Percentiles rank a stretch among this genome's conserved stretches.
phyloP scores from a whole-genome alignment of 1,140 invertebrate genomes.

The Oryctes rhinoceros region DNA sequence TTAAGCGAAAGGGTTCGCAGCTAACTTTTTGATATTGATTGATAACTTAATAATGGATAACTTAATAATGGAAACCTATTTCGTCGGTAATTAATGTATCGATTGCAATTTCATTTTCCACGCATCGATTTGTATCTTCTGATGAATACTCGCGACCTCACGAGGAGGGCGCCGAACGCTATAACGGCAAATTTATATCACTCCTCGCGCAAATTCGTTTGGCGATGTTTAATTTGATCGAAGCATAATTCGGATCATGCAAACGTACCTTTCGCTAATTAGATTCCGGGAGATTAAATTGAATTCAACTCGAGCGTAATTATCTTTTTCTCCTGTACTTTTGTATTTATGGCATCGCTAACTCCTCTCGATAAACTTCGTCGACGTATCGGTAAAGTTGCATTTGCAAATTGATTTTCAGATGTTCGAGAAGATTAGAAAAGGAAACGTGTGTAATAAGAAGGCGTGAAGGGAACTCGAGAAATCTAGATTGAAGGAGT shows the following conservation, averaged over 20 bases:
- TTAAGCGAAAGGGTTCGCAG: background rate
- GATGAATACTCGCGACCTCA: background rate
- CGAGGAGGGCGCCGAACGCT: background rate
- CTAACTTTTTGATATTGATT: slow-evolving; percentile 4
- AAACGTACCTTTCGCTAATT: too few species aligned
- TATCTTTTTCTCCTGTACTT: too few species aligned
- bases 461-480: too few species aligned
- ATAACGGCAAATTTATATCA: background rate
- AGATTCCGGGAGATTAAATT: too few species aligned
- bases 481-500: too few species aligned
- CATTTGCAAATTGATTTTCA: too few species aligned
- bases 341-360: too few species aligned
- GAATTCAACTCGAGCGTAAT: too few species aligned
- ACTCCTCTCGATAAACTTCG: too few species aligned
- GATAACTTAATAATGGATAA: slow-evolving; percentile 23
- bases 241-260: background rate
- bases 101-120: slow-evolving; percentile 22
- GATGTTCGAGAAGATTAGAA: too few species aligned
- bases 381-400: too few species aligned
- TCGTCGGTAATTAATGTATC: slow-evolving; percentile 6
- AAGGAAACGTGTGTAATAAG: too few species aligned
- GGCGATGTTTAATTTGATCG: background rate
- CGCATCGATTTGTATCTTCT: slow-evolving; percentile 5
- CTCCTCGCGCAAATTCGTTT: background rate
- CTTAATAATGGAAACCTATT: slow-evolving; percentile 22